Evolutionary conservation across 2,797 vertebrate species (phyloP).

Genomic region (Pipistrellus kuhlii): DNA sequence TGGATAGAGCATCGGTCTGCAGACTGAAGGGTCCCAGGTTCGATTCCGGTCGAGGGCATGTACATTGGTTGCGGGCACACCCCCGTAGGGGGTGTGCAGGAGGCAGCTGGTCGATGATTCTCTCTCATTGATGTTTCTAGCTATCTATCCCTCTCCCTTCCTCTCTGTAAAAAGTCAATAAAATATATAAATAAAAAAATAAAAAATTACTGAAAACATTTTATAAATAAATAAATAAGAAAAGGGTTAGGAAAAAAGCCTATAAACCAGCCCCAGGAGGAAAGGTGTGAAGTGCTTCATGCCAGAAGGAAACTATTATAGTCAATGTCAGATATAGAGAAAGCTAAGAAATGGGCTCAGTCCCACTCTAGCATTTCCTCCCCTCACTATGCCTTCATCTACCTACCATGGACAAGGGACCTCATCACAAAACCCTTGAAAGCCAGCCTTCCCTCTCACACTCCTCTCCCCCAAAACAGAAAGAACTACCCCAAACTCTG

Average conservation of each 20-base stretch:
- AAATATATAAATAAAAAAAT: not conserved
- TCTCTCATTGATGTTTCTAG: too few relatives aligned
- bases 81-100: too few relatives aligned
- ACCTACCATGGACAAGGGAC: not conserved
- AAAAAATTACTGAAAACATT: not conserved
- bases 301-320: not conserved
- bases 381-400: not conserved
- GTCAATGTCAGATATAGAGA: not conserved
- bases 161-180: not conserved
- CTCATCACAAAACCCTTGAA: not conserved
- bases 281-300: not conserved
- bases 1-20: too few relatives aligned
- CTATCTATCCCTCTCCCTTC: not conserved
- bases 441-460: not conserved
- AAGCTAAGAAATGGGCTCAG: not conserved
- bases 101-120: too few relatives aligned
- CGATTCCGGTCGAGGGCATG: too few relatives aligned
- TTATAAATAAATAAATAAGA: not conserved
- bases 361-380: not conserved
- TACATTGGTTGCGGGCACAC: too few relatives aligned
- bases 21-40: too few relatives aligned
- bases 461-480: not conserved
- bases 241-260: not conserved
- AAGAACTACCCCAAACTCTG: conserved; percentile 42
- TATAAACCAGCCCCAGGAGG: not conserved